Evolutionary conservation across 2,888 invertebrate genomes (phyloP).

Genomic region (Agriotes lineatus): DNA sequence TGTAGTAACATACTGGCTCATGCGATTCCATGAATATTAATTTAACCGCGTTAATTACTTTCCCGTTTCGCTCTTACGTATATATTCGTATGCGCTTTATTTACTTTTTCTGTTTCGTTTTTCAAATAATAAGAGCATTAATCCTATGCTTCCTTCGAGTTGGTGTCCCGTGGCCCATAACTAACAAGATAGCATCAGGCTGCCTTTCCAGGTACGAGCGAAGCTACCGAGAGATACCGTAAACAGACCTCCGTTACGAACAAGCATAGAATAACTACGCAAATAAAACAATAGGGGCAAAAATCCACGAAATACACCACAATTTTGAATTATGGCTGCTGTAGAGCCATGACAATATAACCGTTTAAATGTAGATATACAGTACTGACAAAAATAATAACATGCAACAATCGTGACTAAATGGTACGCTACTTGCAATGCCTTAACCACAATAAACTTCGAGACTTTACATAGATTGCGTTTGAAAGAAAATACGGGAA

Average conservation of each 20-base stretch:
- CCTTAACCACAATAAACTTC: slow-evolving; percentile 30
- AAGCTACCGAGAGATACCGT: slow-evolving; percentile 51
- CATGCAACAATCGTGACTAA: slow-evolving; percentile 48
- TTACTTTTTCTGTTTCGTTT: slow-evolving; percentile 47
- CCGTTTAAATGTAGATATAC: slow-evolving; percentile 47
- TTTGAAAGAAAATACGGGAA: slow-evolving; percentile 10
- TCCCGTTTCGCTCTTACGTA: not conserved
- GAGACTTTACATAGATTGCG: slow-evolving; percentile 24
- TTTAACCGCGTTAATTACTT: slow-evolving; percentile 1
- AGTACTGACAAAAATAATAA: slow-evolving; percentile 44
- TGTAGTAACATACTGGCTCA: not conserved
- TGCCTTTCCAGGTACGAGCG: slow-evolving; percentile 53
- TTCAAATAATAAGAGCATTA: slow-evolving; percentile 63
- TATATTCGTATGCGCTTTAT: slow-evolving; percentile 1
- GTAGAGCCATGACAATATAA: slow-evolving; percentile 47
- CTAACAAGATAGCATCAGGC: slow-evolving; percentile 63
- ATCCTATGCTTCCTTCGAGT: slow-evolving; percentile 61
- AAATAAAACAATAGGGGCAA: slow-evolving; percentile 47
- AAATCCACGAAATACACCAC: slow-evolving; percentile 46
- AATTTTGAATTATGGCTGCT: slow-evolving; percentile 51
- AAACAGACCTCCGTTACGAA: slow-evolving; percentile 56
- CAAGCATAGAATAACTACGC: slow-evolving; percentile 42
- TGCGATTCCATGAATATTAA: slow-evolving; percentile 12
- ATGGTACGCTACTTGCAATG: slow-evolving; percentile 44
- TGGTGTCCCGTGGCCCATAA: slow-evolving; percentile 63